Base-by-base conservation (phyloP, 23 tunicate genomes). In the Styela clava region DNA sequence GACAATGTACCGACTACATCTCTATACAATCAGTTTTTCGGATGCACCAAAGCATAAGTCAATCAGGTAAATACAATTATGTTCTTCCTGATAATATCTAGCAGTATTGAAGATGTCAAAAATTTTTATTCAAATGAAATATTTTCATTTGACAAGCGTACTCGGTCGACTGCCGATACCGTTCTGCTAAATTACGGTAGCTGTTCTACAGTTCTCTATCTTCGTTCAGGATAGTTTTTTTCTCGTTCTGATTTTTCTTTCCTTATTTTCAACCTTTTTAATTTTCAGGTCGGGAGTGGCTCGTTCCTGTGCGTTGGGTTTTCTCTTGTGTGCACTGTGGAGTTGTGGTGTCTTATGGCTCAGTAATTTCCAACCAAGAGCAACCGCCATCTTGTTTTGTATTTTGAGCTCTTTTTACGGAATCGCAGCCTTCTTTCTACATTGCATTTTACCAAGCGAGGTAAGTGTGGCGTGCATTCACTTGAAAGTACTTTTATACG, bases 271-370 rank as follows among this genome's bases (percentile, higher is more conserved):
- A n/a, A n/a, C n/a, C n/a, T 28, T 56, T 63, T 63, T 51, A 74
- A 28, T 33, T 63, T 35, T 77, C 76, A 93, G 98, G 37, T 61
- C 78, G 24, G 81, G 78, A 52, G 87, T 74, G 16, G 73, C 85
- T 68, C 69, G 83, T 34, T 78, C 83, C 9, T 88, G 93, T 35
- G 72, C 85, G 23, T 73, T 93, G 24, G 74, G 68, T 79, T 63
- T 63, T 32, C 82, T 93, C 19, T 82, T 93, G 0, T 82, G 84
- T 84, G 81, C 78, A 9, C 74, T 81, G 89, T 93, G 98, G 98
- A 81, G 93, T 51, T 87, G 83, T 44, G 89, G 83, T 33, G 74
- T 93, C 24, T 30, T 85, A 52, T 93, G 98, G 98, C 51, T 93
- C 68, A 82, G 87, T 63, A 81, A 85, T 27, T 32, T 77, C 31